These are phyloP conservation scores for Lymantria dispar DNA, from an alignment of 2,888 invertebrate species.

Conservation along the genomic window DNA sequence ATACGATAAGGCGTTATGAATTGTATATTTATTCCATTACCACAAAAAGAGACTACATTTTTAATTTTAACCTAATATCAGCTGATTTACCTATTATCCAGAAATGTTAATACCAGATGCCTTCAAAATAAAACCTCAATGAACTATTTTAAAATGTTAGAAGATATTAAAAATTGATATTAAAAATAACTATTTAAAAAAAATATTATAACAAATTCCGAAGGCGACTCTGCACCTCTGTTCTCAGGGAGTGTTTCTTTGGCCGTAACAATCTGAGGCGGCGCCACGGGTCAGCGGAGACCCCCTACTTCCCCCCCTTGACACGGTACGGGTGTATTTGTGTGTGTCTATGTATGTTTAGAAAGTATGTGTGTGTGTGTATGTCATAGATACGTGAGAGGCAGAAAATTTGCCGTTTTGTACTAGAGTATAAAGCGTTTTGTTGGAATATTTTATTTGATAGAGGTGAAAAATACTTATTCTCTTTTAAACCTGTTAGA, in stretches of 20 bases:
- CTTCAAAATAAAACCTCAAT: too few species aligned
- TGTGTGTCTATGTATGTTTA: slow-evolving; percentile 17
- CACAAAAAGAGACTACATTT: too few species aligned
- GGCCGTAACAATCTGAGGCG: slow-evolving; percentile 80
- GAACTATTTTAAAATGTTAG: too few species aligned
- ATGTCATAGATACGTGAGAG: slow-evolving; percentile 44
- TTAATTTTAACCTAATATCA: too few species aligned
- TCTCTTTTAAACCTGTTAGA: too few species aligned
- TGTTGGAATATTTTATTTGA: slow-evolving; percentile 12
- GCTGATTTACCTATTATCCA: too few species aligned
- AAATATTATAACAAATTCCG: not conserved
- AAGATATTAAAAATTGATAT: too few species aligned
- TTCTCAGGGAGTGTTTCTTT: slow-evolving; percentile 68
- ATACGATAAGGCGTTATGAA: too few species aligned
- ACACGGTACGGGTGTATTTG: slow-evolving; percentile 27
- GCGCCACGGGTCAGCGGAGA: slow-evolving; percentile 77
- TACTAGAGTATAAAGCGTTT: slow-evolving; percentile 22
- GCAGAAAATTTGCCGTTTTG: slow-evolving; percentile 54
- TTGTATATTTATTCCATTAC: too few species aligned
- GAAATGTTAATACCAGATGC: too few species aligned
- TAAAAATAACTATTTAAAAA: too few species aligned
- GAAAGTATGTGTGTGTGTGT: slow-evolving; percentile 37
- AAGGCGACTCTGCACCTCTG: slow-evolving; percentile 37
- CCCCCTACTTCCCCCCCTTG: slow-evolving; percentile 40
- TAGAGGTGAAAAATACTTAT: not conserved